Conservation (phyloP, 92 coral and sea anemone species). For the Porites evermanni region DNA sequence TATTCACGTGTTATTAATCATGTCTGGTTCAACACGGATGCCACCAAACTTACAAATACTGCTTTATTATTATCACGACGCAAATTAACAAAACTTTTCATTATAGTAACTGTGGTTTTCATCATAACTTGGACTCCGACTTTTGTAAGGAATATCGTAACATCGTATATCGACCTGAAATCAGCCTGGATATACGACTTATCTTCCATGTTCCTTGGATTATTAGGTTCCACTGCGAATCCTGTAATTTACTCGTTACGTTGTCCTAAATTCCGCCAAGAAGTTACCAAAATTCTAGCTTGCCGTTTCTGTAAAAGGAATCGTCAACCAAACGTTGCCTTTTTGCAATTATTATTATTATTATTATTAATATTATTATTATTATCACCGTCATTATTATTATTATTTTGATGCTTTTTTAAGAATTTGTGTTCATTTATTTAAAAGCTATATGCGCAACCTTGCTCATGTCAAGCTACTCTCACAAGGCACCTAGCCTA, state of each 20-base stretch:
- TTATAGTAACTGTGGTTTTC: slow-evolving; percentile 44
- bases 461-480: too few species aligned
- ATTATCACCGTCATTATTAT: too few species aligned
- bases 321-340: neutral
- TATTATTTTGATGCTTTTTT: too few species aligned
- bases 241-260: slow-evolving; percentile 39
- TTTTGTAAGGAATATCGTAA: neutral
- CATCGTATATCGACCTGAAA: neutral
- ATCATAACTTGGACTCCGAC: slow-evolving; percentile 58
- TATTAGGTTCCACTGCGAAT: slow-evolving; percentile 42
- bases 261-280: slow-evolving; percentile 27
- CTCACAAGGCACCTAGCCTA: too few species aligned
- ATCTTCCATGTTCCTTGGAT: slow-evolving; percentile 11
- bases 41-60: slow-evolving; percentile 34
- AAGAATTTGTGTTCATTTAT: too few species aligned
- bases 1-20: slow-evolving; percentile 56
- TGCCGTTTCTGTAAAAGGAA: neutral
- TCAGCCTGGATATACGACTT: neutral
- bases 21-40: slow-evolving; percentile 46
- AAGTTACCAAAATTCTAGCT: neutral
- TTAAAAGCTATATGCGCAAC: too few species aligned
- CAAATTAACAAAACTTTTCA: slow-evolving; percentile 56
- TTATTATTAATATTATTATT: too few species aligned
- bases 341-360: too few species aligned
- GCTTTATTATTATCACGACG: slow-evolving; percentile 58